Percentiles rank a stretch among this genome's conserved stretches.
Evolutionary conservation across 2,888 invertebrate species (phyloP).

Genomic region (Tenthredo notha): DNA sequence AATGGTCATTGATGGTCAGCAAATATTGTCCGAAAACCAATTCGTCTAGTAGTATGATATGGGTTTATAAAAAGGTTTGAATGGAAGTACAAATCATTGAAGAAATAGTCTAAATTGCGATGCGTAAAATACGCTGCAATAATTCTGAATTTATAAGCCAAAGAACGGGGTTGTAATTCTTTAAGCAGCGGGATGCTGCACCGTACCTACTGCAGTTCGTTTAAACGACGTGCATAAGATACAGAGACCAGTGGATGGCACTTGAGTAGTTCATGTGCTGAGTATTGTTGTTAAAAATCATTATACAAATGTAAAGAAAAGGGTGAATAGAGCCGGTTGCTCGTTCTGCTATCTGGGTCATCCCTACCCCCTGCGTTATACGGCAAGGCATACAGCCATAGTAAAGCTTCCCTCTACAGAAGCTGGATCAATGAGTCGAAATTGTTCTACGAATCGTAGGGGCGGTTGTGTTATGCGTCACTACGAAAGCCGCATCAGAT

Average conservation of each 20-base stretch:
- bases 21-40: not conserved
- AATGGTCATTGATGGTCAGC: constrained; percentile 1
- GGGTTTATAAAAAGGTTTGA: not conserved
- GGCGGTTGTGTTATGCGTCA: constrained; percentile 46
- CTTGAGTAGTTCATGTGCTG: constrained; percentile 2
- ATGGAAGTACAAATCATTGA: not conserved
- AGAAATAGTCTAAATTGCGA: not conserved
- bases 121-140: not conserved
- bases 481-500: constrained; percentile 22
- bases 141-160: not conserved
- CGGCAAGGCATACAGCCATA: constrained; percentile 56
- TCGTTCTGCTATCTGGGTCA: constrained; percentile 61
- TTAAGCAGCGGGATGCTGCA: not conserved
- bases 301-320: constrained; percentile 63
- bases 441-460: constrained; percentile 40
- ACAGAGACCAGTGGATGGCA: not conserved
- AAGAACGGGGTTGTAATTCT: not conserved
- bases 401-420: constrained; percentile 53
- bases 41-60: not conserved
- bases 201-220: not conserved
- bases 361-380: constrained; percentile 54
- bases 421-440: constrained; percentile 47
- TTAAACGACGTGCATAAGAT: constrained; percentile 12
- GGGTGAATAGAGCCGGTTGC: constrained; percentile 57
- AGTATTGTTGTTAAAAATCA: constrained; percentile 61